Conservation (phyloP, 1,140 invertebrate genomes). For the Potamilus streckersoni region DNA sequence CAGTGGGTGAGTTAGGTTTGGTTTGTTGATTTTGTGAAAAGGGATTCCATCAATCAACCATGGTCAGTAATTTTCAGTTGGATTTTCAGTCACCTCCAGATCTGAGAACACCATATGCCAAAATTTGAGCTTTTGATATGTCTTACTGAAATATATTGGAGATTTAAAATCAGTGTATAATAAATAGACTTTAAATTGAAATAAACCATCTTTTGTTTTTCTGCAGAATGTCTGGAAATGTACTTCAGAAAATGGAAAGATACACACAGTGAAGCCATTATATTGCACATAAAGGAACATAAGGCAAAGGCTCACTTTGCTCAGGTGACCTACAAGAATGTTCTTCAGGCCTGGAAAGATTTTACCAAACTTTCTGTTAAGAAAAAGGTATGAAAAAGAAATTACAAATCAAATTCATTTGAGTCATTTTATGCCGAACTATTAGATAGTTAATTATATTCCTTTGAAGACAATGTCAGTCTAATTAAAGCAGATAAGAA, state of each 20-base stretch:
- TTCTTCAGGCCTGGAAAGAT: constrained; percentile 40
- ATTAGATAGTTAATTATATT: too few species aligned
- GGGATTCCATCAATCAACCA: too few species aligned
- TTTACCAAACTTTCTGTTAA: constrained; percentile 33
- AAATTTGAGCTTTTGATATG: not conserved
- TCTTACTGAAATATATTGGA: not conserved
- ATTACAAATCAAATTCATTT: too few species aligned
- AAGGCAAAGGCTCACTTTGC: constrained; percentile 43
- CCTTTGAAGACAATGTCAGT: too few species aligned
- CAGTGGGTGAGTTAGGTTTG: too few species aligned
- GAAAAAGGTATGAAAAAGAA: constrained; percentile 36
- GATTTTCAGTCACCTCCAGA: not conserved
- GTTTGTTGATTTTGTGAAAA: too few species aligned
- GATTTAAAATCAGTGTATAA: not conserved
- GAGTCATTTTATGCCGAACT: too few species aligned
- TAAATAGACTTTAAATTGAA: not conserved
- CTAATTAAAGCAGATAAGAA: too few species aligned
- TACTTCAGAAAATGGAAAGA: constrained; percentile 41
- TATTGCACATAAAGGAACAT: constrained; percentile 39
- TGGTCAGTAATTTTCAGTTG: too few species aligned
- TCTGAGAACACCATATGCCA: not conserved
- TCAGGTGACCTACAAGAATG: constrained; percentile 24
- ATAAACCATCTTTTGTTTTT: not conserved
- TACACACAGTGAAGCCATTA: constrained; percentile 29
- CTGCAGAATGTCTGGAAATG: constrained; percentile 31